Evolutionary conservation across 2,113 vertebrate species (phyloP).

Genomic region (Aix galericulata): DNA sequence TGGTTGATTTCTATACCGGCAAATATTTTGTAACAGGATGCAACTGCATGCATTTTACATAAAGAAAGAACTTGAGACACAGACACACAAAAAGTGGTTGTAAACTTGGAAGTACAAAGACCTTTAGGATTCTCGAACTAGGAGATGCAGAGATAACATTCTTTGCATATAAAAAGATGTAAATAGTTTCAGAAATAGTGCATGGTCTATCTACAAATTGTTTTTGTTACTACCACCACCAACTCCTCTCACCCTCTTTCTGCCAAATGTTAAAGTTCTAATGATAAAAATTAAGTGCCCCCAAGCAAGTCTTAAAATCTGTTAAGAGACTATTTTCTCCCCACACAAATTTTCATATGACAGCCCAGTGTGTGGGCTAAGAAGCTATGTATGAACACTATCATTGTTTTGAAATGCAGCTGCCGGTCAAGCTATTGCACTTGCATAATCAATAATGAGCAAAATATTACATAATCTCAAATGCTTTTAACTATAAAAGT

Average conservation of each 20-base stretch:
- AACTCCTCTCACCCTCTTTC: no score
- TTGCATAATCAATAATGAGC: not conserved
- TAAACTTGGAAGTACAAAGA: not conserved
- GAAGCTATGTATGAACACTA: not conserved
- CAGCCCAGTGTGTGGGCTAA: not conserved
- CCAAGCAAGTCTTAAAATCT: not conserved
- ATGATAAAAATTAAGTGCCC: not conserved
- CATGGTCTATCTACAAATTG: rapidly evolving
- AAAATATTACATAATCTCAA: not conserved
- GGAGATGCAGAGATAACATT: not conserved
- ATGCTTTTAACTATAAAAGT: not conserved
- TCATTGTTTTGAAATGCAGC: not conserved
- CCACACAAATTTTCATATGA: not conserved
- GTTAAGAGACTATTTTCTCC: rapidly evolving
- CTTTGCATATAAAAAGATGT: not conserved
- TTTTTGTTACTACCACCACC: not conserved
- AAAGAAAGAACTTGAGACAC: not conserved
- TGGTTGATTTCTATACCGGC: not conserved
- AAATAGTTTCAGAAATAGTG: not conserved
- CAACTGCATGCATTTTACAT: not conserved
- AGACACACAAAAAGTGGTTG: not conserved
- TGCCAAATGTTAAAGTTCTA: not conserved
- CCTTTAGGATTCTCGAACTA: not conserved
- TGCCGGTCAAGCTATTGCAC: not conserved
- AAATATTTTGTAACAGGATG: not conserved